Conservation (phyloP, 1,140 invertebrate genomes). For the Bombus fervidus region DNA sequence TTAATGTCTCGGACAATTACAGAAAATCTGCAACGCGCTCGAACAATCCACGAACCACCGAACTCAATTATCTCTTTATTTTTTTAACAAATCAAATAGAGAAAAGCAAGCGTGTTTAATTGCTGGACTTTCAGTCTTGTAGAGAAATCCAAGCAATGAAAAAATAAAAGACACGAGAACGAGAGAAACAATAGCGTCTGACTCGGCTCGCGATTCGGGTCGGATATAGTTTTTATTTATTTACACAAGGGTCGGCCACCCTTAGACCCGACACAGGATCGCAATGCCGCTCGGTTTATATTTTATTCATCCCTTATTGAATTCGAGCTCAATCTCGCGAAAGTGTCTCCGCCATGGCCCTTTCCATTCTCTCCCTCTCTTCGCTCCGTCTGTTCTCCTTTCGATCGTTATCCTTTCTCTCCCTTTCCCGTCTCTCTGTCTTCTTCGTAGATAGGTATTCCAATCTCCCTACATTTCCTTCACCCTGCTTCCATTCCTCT, state of each 20-base stretch:
- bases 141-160: conserved; percentile 47
- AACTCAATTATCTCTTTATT: not conserved
- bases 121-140: conserved; percentile 24
- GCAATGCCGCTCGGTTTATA: conserved; percentile 76
- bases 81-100: not conserved
- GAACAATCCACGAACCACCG: not conserved
- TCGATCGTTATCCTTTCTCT: conserved; percentile 50
- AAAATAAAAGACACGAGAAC: too few relatives aligned
- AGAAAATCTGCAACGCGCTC: too few relatives aligned
- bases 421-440: conserved; percentile 48
- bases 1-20: too few relatives aligned
- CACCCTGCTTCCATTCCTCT: conserved; percentile 37
- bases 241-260: conserved; percentile 69
- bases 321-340: conserved; percentile 81
- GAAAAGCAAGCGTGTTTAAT: conserved; percentile 25
- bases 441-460: conserved; percentile 60
- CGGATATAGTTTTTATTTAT: conserved; percentile 78
- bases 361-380: conserved; percentile 53
- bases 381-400: conserved; percentile 56
- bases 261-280: conserved; percentile 56
- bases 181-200: conserved; percentile 17
- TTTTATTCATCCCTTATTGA: conserved; percentile 83
- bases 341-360: conserved; percentile 76
- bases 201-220: conserved; percentile 22
- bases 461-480: conserved; percentile 62